Base-by-base conservation (phyloP, 2,888 invertebrate species). In the Griposia aprilina region DNA sequence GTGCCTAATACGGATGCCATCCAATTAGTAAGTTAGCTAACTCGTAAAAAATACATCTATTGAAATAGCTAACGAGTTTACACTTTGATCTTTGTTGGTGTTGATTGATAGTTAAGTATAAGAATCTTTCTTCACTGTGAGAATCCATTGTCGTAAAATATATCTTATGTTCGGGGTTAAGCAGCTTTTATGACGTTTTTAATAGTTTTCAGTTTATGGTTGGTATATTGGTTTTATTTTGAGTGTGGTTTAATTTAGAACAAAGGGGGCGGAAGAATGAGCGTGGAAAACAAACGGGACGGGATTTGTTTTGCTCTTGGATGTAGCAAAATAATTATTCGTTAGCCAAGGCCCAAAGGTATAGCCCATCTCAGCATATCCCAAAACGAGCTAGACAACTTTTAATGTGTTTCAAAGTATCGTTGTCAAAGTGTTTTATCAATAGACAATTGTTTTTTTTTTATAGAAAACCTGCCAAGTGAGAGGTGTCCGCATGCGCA, bases 101-200 rank as follows among this genome's bases (percentile, higher is more conserved):
- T 55, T 30, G 59, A 80, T 26, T 59, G 41, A 48, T 26, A 30
- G 23, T 23, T 17, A 50, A 11, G 36, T 20, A 17, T 23, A 10
- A 41, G 15, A 52, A 67, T 52, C 17, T 23, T 73, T 26, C 8
- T 36, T 48, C 23, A 26, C 11, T 11, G 17, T 17, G 23, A 69
- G 60, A 62, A 55, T 6, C 36, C 45, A 80, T n/a, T 80, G 57
- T 80, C 74, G 45, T 74, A n/a, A 66, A 67, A 57, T 80, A 50
- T 5, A 66, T 60, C 57, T 67, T 55, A 66, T 60, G 63, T 67
- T 55, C 36, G 10, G n/a, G 23, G 52, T 48, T 15, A 66, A 67
- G 23, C 17, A 45, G 26, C 20, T 80, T 80, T 80, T 74, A 80
- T 30, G 52, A 80, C 17, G 11, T 11, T n/a, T 60, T n/a, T 50